These are phyloP conservation scores for Fopius arisanus DNA, from an alignment of 1,140 invertebrate genomes.

Conservation along the genomic window DNA sequence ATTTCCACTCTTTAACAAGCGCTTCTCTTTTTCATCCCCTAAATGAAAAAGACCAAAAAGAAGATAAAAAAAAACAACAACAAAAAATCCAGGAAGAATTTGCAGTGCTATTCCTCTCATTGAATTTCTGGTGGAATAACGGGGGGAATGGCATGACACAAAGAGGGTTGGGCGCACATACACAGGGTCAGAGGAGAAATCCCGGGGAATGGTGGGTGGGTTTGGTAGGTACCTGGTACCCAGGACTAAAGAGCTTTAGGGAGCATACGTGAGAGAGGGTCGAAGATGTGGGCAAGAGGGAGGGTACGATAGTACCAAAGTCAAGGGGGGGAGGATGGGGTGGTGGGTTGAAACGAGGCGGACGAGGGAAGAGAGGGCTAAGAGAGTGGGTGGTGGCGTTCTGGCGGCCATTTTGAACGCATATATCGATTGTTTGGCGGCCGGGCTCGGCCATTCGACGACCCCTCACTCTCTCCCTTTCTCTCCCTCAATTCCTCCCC, in stretches of 20 bases:
- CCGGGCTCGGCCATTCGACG: constrained; percentile 64
- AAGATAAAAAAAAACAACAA: neutral
- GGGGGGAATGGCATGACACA: neutral
- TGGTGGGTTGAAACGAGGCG: constrained; percentile 24
- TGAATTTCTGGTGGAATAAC: neutral
- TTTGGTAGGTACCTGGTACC: constrained; percentile 14
- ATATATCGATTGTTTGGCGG: constrained; percentile 68
- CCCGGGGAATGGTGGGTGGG: constrained; percentile 12
- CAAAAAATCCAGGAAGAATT: too few species aligned
- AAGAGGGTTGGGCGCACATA: neutral
- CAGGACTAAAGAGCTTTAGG: constrained; percentile 63
- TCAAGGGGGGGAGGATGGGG: constrained; percentile 33
- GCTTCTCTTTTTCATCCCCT: too few species aligned
- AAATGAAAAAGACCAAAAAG: too few species aligned
- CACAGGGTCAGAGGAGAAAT: neutral
- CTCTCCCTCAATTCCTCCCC: constrained; percentile 5
- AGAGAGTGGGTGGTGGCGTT: constrained; percentile 58
- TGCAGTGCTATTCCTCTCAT: neutral
- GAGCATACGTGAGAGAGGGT: constrained; percentile 62
- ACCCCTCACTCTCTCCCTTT: constrained; percentile 26
- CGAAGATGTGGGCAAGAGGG: constrained; percentile 35
- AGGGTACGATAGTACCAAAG: constrained; percentile 20
- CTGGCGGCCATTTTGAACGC: constrained; percentile 67
- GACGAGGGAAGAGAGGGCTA: constrained; percentile 28
- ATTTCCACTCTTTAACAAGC: too few species aligned